Evolutionary conservation across 2,797 vertebrate species (phyloP).

Genomic region (Dallia pectoralis): DNA sequence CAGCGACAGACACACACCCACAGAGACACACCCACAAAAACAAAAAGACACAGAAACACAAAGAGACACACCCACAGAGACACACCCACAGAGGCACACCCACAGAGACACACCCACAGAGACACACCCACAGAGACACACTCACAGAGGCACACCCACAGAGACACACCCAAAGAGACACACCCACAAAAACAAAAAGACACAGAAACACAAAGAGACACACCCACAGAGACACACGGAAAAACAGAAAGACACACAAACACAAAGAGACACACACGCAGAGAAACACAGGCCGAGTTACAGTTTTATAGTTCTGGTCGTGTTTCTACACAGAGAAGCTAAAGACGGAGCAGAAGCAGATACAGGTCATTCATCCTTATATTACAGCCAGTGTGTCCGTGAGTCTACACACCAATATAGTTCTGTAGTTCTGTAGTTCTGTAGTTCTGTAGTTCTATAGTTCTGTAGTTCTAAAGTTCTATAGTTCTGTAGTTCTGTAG

Average conservation of each 20-base stretch:
- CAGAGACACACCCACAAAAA: slow-evolving; percentile 2
- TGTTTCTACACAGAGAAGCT: not conserved
- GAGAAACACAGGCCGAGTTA: not conserved
- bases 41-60: slow-evolving; percentile 18
- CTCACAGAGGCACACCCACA: not conserved
- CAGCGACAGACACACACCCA: slow-evolving; percentile 20
- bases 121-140: slow-evolving; percentile 16
- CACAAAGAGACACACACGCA: no score
- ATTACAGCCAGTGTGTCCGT: not conserved
- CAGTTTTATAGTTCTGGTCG: not conserved
- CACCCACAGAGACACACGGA: no score
- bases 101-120: not conserved
- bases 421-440: no score
- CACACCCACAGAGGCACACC: slow-evolving; percentile 22
- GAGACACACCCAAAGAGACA: no score
- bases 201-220: no score
- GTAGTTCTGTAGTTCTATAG: no score
- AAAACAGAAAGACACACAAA: no score
- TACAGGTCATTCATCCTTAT: slow-evolving; percentile 13
- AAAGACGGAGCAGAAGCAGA: not conserved
- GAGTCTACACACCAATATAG: not conserved
- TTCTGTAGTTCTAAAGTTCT: no score
- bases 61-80: slow-evolving; percentile 1
- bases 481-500: no score
- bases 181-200: no score